Percentiles rank a stretch among this genome's conserved stretches.
These are phyloP conservation scores for Sphaeridia pumilis DNA, from an alignment of 2,888 invertebrate genomes.

Conservation along the genomic window DNA sequence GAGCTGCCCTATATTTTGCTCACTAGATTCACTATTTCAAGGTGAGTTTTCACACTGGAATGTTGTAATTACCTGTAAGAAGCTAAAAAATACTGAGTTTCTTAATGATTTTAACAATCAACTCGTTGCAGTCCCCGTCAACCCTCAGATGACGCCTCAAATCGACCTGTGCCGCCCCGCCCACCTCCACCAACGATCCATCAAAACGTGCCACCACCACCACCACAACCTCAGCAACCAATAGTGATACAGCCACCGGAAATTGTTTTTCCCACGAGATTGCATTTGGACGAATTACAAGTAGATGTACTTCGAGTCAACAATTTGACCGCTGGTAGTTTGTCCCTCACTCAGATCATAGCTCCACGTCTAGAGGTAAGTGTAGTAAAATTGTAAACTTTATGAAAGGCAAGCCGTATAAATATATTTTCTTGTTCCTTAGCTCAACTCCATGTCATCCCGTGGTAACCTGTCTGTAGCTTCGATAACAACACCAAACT, in stretches of 20 bases:
- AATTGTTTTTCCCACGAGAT: slow-evolving; percentile 28
- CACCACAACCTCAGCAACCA: slow-evolving; percentile 4
- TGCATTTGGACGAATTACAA: slow-evolving; percentile 34
- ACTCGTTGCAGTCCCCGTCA: slow-evolving; percentile 19
- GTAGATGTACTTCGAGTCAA: slow-evolving; percentile 34
- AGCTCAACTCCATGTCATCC: slow-evolving; percentile 27
- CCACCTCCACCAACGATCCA: slow-evolving; percentile 14
- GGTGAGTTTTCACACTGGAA: no score
- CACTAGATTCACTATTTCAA: no score
- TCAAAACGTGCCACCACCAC: slow-evolving; percentile 14
- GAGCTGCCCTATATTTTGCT: no score
- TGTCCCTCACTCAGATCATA: slow-evolving; percentile 26
- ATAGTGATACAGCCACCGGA: slow-evolving; percentile 11
- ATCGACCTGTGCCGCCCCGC: background rate
- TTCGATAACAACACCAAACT: slow-evolving; percentile 24
- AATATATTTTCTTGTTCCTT: background rate
- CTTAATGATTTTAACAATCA: no score
- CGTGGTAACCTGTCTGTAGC: slow-evolving; percentile 25
- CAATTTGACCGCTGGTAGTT: slow-evolving; percentile 29
- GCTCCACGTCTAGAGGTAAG: slow-evolving; percentile 31
- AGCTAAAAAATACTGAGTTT: no score
- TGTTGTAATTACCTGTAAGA: no score
- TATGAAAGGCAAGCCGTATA: background rate
- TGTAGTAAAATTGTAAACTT: background rate
- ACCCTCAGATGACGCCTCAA: slow-evolving; percentile 19